Evolutionary conservation across 2,113 vertebrate species (phyloP), one percentile per base, ranked within the genome.

Genomic region (Cervus canadensis): DNA sequence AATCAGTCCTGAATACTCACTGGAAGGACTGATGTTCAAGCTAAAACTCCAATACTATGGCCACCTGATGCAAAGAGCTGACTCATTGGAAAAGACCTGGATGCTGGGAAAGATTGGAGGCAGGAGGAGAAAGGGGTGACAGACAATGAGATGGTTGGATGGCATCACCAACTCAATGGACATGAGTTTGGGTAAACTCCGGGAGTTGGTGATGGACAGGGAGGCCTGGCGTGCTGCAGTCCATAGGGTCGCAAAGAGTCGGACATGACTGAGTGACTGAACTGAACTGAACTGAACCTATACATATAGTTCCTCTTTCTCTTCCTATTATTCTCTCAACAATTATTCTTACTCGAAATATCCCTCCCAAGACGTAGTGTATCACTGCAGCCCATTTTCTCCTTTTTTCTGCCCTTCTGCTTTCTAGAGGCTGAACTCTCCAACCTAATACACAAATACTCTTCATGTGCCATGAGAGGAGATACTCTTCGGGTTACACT

Each of bases 51-150:
- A 71, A 6, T 23, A 71, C 67, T 71, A 23, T 0, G 0, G n/a
- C n/a, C 67, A 40, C 10, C n/a, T 40, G 19, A 40, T 40, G 19
- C 0, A 0, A 71, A 0, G 2, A 71, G 6, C 1, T 71, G n/a
- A 23, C n/a, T 71, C 19, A 71, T 40, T 71, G 1, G 1, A 71
- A 71, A 71, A 40, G 19, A 40, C 67, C 10, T 10, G 12, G 67
- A 71, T 40, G n/a, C 5, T 71, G 2, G n/a, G 67, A 71, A 71
- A 6, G n/a, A 71, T 3, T 40, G n/a, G 23, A 23, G n/a, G 19
- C 1, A 0, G 64, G n/a, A 40, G 67, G n/a, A 40, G n/a, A 71
- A 71, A 21, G 67, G 67, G 67, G 40, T 11, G 2, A 40, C 67
- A 71, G 6, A 71, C 10, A n/a, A 71, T 23, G n/a, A 40, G 67